Percentiles rank a stretch among this genome's conserved stretches.
phyloP scores from a whole-genome alignment of 2,888 invertebrate species.

The Caenorhabditis angaria region DNA sequence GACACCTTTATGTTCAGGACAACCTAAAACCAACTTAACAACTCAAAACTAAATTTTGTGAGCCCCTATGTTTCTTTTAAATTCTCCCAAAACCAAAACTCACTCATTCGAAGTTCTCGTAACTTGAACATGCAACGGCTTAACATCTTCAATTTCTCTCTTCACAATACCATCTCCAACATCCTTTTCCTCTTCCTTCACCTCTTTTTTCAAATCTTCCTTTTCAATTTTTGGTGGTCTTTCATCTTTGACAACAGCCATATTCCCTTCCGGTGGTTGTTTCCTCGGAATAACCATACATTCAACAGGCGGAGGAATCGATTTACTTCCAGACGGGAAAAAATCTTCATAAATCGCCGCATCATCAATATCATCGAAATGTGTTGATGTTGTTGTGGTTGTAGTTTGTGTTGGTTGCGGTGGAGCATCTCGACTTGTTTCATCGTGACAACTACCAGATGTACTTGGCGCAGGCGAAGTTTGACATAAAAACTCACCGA shows the following conservation, averaged over 20 bases:
- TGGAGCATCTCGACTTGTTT: neutral
- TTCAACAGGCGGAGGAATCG: neutral
- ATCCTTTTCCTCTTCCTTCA: neutral
- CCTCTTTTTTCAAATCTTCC: slow-evolving; percentile 5
- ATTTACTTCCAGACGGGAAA: neutral
- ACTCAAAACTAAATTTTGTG: no score
- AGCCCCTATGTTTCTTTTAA: neutral
- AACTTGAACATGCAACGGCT: slow-evolving; percentile 22
- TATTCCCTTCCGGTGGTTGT: no score
- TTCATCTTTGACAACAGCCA: no score
- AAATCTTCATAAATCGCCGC: neutral
- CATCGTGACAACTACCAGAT: slow-evolving; percentile 29
- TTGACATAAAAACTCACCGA: slow-evolving; percentile 47
- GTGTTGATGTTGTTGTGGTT: neutral
- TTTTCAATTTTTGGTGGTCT: neutral
- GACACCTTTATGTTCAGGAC: neutral
- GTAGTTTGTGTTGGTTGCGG: neutral
- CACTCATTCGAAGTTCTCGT: slow-evolving; percentile 18
- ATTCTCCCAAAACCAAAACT: slow-evolving; percentile 13
- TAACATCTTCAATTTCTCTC: neutral
- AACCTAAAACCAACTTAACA: neutral
- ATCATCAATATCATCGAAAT: neutral
- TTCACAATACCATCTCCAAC: slow-evolving; percentile 7
- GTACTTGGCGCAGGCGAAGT: slow-evolving; percentile 33
- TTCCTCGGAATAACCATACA: slow-evolving; percentile 8